Conservation (phyloP, 2,797 vertebrate genomes). For the Crypturellus tataupa region DNA sequence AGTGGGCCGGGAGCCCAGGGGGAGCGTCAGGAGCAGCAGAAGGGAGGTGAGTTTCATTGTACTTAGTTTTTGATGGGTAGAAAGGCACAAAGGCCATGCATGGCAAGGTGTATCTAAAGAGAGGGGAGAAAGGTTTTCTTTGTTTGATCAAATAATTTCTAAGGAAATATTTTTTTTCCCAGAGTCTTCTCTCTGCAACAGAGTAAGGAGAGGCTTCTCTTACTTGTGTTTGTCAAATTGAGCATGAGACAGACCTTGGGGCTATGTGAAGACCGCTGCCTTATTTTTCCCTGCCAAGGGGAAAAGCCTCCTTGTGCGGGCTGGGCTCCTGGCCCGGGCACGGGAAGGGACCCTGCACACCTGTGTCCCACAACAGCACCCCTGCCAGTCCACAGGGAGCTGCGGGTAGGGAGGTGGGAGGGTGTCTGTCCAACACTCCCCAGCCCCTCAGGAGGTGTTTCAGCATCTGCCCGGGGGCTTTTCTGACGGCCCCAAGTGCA, state of each 20-base stretch:
- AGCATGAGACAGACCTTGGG: neutral
- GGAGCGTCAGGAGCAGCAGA: neutral
- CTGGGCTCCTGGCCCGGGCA: no score
- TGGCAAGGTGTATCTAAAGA: neutral
- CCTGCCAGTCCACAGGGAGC: neutral
- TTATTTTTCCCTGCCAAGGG: neutral
- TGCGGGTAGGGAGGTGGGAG: neutral
- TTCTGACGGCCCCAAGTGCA: neutral
- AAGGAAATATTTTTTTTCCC: neutral
- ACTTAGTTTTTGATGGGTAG: neutral
- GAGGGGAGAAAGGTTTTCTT: neutral
- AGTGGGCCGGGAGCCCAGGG: neutral
- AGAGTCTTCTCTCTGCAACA: neutral
- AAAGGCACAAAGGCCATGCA: neutral
- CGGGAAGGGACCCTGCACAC: neutral
- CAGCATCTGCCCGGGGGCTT: fast-evolving
- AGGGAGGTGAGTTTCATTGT: fast-evolving
- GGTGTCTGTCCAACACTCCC: neutral
- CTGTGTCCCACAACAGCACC: neutral
- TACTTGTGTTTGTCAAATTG: neutral
- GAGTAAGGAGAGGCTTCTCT: neutral
- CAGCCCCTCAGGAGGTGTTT: fast-evolving
- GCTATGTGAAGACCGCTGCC: neutral
- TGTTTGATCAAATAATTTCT: neutral
- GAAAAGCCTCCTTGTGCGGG: fast-evolving